Conservation (phyloP, 1,140 invertebrate genomes). For the Tribolium castaneum region DNA sequence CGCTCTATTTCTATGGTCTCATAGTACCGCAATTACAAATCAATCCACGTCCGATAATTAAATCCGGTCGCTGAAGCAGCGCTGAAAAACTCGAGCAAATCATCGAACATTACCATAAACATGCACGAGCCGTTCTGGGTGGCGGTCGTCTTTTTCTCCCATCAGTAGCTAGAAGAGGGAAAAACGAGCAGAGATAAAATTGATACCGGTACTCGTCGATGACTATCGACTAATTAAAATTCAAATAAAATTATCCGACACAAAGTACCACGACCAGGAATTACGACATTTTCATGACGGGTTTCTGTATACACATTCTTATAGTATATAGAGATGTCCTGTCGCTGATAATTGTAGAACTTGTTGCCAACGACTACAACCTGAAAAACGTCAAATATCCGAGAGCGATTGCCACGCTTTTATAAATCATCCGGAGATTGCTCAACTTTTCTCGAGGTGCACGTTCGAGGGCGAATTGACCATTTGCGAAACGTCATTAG, state of each 20-base stretch:
- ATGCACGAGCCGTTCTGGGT: constrained; percentile 7
- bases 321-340: constrained; percentile 26
- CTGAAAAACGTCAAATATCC: constrained; percentile 25
- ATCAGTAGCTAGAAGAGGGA: not conserved
- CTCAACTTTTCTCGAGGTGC: constrained; percentile 7
- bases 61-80: not conserved
- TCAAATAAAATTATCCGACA: constrained; percentile 31
- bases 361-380: constrained; percentile 3
- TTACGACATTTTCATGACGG: constrained; percentile 27
- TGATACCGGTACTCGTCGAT: constrained; percentile 11
- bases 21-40: not conserved
- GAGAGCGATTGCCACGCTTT: constrained; percentile 1
- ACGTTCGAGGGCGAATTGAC: constrained; percentile 3
- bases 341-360: constrained; percentile 25
- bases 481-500: not conserved
- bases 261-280: not conserved
- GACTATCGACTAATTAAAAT: constrained; percentile 33
- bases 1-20: constrained; percentile 49
- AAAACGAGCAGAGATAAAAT: not conserved
- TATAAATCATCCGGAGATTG: constrained; percentile 22
- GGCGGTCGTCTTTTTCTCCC: not conserved
- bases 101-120: constrained; percentile 7
- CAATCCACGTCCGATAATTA: constrained; percentile 10
- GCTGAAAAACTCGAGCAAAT: constrained; percentile 5
- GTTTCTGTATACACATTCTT: constrained; percentile 14